These are phyloP conservation scores for Polyommatus iphigenia DNA, from an alignment of 2,888 invertebrate species.

Conservation along the genomic window DNA sequence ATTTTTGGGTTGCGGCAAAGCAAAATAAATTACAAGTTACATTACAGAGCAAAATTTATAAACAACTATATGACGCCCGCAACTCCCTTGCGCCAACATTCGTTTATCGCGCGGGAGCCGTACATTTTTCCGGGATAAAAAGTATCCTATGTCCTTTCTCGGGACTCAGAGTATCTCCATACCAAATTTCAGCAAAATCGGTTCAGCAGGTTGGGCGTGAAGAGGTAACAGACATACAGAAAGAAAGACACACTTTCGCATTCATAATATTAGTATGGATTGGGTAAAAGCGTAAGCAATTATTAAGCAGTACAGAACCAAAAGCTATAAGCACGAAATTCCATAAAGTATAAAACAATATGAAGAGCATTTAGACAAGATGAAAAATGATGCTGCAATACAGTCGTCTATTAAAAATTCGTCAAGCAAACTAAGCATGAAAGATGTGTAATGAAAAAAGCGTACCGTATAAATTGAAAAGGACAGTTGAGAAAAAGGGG, in stretches of 20 bases:
- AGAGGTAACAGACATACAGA: no score
- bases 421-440: background rate
- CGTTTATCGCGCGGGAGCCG: no score
- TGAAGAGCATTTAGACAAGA: background rate
- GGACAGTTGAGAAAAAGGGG: background rate
- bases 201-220: no score
- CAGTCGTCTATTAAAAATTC: background rate
- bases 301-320: background rate
- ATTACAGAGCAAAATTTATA: background rate
- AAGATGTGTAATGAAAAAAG: slow-evolving; percentile 2
- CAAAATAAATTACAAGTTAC: background rate
- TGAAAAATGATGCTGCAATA: background rate
- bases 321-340: background rate
- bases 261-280: no score
- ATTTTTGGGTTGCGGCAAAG: background rate
- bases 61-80: no score
- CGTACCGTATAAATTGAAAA: slow-evolving; percentile 6
- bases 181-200: no score
- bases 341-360: background rate
- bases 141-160: no score
- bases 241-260: no score
- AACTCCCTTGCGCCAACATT: no score
- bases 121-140: no score
- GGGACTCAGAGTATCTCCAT: no score
- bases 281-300: background rate